These are phyloP conservation scores for Bicyclus anynana DNA, from an alignment of 1,140 invertebrate species.

Conservation along the genomic window DNA sequence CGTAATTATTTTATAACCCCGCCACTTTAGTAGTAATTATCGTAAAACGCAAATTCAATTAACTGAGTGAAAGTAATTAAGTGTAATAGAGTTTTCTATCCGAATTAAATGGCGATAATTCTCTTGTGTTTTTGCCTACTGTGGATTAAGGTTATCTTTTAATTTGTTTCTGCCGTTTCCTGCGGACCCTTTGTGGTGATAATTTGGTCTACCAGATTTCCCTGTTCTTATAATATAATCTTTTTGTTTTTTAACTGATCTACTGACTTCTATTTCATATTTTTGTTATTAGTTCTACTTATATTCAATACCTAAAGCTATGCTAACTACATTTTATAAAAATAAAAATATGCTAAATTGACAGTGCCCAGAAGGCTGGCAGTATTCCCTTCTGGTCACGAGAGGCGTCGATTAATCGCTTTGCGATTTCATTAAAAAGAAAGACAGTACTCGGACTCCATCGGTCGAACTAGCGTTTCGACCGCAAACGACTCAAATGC, in stretches of 20 bases:
- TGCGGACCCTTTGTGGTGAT: neutral
- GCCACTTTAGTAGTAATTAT: conserved; percentile 7
- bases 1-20: conserved; percentile 8
- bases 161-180: neutral
- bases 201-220: neutral
- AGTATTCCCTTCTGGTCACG: too few species aligned
- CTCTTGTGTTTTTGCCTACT: neutral
- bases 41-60: conserved; percentile 17
- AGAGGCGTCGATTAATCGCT: too few species aligned
- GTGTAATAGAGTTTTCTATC: neutral
- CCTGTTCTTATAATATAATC: neutral
- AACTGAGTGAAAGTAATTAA: conserved; percentile 6
- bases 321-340: too few species aligned
- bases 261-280: too few species aligned
- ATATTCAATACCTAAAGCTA: too few species aligned
- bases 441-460: too few species aligned
- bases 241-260: neutral
- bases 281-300: too few species aligned
- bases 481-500: too few species aligned
- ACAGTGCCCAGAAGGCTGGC: too few species aligned
- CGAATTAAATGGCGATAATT: neutral
- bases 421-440: too few species aligned
- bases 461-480: too few species aligned
- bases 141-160: neutral
- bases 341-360: too few species aligned